Percentiles rank a stretch among this genome's conserved stretches.
Evolutionary conservation across 23 tunicate species (phyloP).

Genomic region (Aplidium turbinatum): DNA sequence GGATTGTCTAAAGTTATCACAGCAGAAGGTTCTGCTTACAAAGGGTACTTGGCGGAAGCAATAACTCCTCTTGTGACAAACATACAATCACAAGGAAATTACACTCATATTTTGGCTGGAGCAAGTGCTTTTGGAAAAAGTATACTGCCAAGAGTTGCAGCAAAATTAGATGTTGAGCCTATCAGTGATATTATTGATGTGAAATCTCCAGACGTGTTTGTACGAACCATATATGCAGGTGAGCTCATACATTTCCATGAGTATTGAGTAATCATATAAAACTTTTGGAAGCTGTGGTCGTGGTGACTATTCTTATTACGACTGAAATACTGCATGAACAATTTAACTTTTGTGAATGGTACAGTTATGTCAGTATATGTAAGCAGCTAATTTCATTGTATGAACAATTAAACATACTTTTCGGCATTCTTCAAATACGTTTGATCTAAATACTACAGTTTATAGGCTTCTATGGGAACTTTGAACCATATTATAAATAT

Average conservation of each 20-base stretch:
- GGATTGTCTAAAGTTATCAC: constrained; percentile 77
- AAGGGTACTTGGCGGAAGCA: constrained; percentile 82
- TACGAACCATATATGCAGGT: constrained; percentile 99
- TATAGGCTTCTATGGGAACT: too few species aligned
- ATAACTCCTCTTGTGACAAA: constrained; percentile 59
- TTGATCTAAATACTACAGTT: too few species aligned
- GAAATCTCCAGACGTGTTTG: constrained; percentile 88
- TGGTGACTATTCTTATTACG: too few species aligned
- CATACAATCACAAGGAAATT: constrained; percentile 47
- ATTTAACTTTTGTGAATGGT: too few species aligned
- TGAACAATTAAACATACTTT: too few species aligned
- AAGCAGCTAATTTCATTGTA: too few species aligned
- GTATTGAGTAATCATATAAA: background rate
- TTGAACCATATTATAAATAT: too few species aligned
- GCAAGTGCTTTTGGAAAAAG: constrained; percentile 96
- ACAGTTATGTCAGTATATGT: too few species aligned
- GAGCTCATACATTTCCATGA: background rate
- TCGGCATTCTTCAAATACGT: too few species aligned
- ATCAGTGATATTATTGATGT: constrained; percentile 91
- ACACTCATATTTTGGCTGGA: constrained; percentile 87
- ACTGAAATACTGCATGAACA: too few species aligned
- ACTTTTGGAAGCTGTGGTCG: too few species aligned
- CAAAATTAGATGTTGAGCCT: constrained; percentile 91
- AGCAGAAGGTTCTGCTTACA: constrained; percentile 68
- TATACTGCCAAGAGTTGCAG: constrained; percentile 93